These are phyloP conservation scores for Oplegnathus fasciatus DNA, from an alignment of 2,113 vertebrate species.

Conservation along the genomic window DNA sequence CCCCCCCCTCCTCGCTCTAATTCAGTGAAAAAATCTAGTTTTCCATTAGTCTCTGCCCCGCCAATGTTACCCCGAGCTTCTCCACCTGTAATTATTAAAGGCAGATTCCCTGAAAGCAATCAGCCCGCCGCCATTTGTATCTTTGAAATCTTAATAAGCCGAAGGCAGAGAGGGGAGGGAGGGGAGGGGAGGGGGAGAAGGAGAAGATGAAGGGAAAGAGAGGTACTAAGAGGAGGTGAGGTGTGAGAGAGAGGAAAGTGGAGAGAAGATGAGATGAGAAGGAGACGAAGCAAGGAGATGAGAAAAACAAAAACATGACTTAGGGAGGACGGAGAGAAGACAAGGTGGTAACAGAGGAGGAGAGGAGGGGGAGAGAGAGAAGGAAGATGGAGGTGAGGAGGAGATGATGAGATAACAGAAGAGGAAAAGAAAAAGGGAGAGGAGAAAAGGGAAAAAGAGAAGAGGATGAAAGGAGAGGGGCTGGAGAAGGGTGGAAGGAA, in stretches of 20 bases:
- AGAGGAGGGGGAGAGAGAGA: not conserved
- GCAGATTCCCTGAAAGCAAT: slow-evolving; percentile 99
- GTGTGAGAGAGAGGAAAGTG: not conserved
- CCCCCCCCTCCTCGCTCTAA: slow-evolving; percentile 90
- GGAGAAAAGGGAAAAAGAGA: not conserved
- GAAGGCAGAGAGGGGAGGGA: slow-evolving; percentile 9
- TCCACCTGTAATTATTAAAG: slow-evolving; percentile 99
- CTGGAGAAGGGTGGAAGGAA: too few species aligned
- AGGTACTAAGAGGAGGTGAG: not conserved
- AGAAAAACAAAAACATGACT: slow-evolving; percentile 1
- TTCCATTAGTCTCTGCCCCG: slow-evolving; percentile 98
- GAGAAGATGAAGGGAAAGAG: not conserved
- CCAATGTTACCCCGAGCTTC: slow-evolving; percentile 91
- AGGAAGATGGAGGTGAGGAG: not conserved
- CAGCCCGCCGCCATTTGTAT: slow-evolving; percentile 94
- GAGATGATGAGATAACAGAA: not conserved
- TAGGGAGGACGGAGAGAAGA: not conserved
- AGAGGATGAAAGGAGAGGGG: too few species aligned
- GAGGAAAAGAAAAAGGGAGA: not conserved
- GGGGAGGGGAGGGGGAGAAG: not conserved
- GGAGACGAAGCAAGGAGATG: not conserved
- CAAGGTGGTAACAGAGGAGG: not conserved
- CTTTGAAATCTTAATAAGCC: slow-evolving; percentile 98
- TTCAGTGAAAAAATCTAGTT: slow-evolving; percentile 99
- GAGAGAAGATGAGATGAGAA: not conserved